These are phyloP conservation scores for Diogma glabrata DNA, from an alignment of 2,888 invertebrate genomes.

Conservation along the genomic window DNA sequence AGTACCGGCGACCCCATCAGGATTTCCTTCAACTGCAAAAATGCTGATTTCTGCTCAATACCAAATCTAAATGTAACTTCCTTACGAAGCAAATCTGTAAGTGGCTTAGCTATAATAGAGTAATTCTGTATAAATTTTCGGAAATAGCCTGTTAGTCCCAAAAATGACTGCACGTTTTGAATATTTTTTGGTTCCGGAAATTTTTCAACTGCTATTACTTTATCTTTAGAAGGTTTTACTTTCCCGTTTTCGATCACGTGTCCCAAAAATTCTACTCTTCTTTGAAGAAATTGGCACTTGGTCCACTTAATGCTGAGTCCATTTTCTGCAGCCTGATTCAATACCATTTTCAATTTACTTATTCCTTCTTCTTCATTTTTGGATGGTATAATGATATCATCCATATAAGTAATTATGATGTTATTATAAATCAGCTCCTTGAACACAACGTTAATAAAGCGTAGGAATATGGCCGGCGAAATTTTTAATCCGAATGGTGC, in stretches of 20 bases:
- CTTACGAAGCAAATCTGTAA: neutral
- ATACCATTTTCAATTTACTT: too few species aligned
- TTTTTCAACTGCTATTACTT: neutral
- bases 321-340: too few species aligned
- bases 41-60: neutral
- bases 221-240: neutral
- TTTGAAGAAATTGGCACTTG: too few species aligned
- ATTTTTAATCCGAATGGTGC: neutral
- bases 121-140: neutral
- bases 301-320: too few species aligned
- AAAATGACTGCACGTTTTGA: neutral
- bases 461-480: neutral
- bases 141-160: neutral
- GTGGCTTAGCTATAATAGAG: neutral
- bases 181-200: neutral
- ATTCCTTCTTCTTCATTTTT: too few species aligned
- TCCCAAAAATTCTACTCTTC: too few species aligned
- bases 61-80: neutral
- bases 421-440: neutral
- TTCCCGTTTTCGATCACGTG: too few species aligned
- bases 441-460: neutral
- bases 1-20: neutral
- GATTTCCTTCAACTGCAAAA: neutral
- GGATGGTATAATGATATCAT: too few species aligned
- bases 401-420: too few species aligned